Percentiles rank a stretch among this genome's conserved stretches.
Evolutionary conservation across 2,888 invertebrate species (phyloP).

Genomic region (Euclidia mi): DNA sequence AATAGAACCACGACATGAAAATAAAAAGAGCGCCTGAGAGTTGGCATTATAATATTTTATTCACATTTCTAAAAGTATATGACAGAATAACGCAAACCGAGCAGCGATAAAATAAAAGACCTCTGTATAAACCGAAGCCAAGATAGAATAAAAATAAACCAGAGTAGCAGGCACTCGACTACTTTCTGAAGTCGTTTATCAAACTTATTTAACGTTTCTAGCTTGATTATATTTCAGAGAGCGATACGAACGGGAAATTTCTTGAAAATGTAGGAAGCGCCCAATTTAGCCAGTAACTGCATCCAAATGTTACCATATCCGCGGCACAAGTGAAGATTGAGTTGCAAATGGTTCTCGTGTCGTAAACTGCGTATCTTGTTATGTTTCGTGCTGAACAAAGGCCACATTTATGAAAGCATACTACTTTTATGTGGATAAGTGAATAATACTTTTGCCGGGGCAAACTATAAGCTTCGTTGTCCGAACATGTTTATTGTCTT

Average conservation of each 20-base stretch:
- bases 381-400: slow-evolving; percentile 67
- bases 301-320: slow-evolving; percentile 85
- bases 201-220: slow-evolving; percentile 67
- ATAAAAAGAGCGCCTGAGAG: too few species aligned
- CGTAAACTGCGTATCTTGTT: slow-evolving; percentile 84
- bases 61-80: not conserved
- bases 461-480: too few species aligned
- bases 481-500: slow-evolving; percentile 46
- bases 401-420: slow-evolving; percentile 71
- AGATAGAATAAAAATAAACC: slow-evolving; percentile 53
- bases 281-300: slow-evolving; percentile 86
- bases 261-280: slow-evolving; percentile 74
- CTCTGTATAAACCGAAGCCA: slow-evolving; percentile 37
- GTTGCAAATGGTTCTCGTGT: slow-evolving; percentile 76
- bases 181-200: slow-evolving; percentile 58
- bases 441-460: too few species aligned
- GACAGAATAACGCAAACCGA: slow-evolving; percentile 19
- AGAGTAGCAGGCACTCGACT: slow-evolving; percentile 47
- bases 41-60: not conserved
- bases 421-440: slow-evolving; percentile 61
- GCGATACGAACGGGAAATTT: slow-evolving; percentile 62
- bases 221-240: slow-evolving; percentile 60
- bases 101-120: slow-evolving; percentile 30
- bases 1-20: not conserved
- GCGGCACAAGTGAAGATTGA: slow-evolving; percentile 86